These are phyloP conservation scores for Gymnothorax javanicus DNA, from an alignment of 2,797 vertebrate genomes.

Conservation along the genomic window DNA sequence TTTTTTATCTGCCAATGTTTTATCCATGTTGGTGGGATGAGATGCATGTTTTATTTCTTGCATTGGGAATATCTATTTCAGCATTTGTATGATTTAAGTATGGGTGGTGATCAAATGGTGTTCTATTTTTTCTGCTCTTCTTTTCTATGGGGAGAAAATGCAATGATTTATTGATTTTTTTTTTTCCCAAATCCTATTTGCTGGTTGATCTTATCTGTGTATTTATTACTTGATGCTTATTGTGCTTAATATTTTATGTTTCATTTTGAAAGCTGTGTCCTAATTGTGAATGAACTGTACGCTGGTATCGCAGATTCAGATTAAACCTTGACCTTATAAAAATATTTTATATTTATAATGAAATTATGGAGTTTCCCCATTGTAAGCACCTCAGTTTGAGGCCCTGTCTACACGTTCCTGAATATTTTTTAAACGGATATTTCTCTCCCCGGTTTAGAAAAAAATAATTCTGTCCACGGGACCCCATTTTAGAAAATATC, in stretches of 20 bases:
- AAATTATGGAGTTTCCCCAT: too few relatives aligned
- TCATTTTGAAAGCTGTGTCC: slow-evolving; percentile 8
- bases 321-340: too few relatives aligned
- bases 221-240: background rate
- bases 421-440: too few relatives aligned
- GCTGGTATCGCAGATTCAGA: background rate
- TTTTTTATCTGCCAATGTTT: background rate
- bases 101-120: background rate
- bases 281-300: background rate
- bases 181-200: background rate
- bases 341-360: too few relatives aligned
- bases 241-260: background rate
- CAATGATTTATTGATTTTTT: background rate
- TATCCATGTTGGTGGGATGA: background rate
- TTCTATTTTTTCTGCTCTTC: background rate
- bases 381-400: too few relatives aligned
- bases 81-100: background rate
- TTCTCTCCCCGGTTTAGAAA: too few relatives aligned
- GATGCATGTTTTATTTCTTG: background rate
- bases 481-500: too few relatives aligned
- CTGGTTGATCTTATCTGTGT: background rate
- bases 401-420: too few relatives aligned
- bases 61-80: slow-evolving; percentile 1
- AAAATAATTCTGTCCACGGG: too few relatives aligned
- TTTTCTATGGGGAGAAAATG: background rate